These are phyloP conservation scores for Alviniconcha strummeri DNA, from an alignment of 2,888 invertebrate species.

Conservation along the genomic window DNA sequence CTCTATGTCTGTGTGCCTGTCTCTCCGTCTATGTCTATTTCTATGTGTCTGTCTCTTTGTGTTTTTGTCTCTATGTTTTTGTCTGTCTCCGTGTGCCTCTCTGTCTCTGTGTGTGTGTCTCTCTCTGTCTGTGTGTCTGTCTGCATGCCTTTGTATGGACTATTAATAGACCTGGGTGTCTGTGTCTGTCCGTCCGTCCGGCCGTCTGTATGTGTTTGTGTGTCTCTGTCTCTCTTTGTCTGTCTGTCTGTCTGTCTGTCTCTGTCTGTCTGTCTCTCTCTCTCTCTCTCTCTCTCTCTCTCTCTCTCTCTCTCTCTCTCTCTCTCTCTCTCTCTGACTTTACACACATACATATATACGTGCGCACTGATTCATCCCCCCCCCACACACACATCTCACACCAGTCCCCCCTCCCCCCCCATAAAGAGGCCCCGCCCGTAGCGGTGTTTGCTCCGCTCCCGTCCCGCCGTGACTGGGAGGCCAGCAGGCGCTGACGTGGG, in stretches of 20 bases:
- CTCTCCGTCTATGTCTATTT: background rate
- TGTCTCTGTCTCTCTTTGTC: background rate
- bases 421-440: too few relatives aligned
- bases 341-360: background rate
- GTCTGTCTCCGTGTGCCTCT: background rate
- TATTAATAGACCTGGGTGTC: background rate
- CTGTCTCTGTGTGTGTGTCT: background rate
- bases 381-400: too few relatives aligned
- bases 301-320: constrained; percentile 23
- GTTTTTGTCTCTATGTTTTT: background rate
- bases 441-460: too few relatives aligned
- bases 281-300: background rate
- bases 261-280: background rate
- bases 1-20: background rate
- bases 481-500: too few relatives aligned
- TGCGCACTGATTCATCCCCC: background rate
- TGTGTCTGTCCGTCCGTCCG: background rate
- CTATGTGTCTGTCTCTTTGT: background rate
- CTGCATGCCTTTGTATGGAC: too few relatives aligned
- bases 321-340: background rate
- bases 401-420: too few relatives aligned
- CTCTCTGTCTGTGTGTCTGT: background rate
- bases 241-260: background rate
- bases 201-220: too few relatives aligned
- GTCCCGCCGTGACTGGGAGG: too few relatives aligned